Evolutionary conservation across 2,113 vertebrate genomes (phyloP), one percentile per base, ranked within the genome.

Genomic region (Felis chaus): DNA sequence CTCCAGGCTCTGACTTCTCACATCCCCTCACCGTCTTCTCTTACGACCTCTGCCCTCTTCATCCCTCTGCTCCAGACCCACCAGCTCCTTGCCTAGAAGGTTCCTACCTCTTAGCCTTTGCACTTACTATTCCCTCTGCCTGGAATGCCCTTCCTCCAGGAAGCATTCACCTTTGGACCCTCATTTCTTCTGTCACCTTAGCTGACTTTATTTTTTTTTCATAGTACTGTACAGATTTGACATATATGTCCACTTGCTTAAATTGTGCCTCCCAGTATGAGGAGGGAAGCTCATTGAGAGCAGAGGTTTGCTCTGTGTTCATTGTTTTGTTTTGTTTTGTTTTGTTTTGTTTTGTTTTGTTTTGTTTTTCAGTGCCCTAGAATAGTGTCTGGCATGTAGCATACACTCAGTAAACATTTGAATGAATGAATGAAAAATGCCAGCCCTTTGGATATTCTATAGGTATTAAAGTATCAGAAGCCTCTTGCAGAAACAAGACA

Each of bases 21-120:
- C 8, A 41, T 0, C 0, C 39, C 21, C 16, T 41, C 0, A 0
- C n/a, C 9, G 7, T 61, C 13, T 88, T 66, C 55, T 89, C 61
- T 79, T 14, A 18, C 53, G 33, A 0, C 33, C 63, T 92, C 61
- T 31, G 33, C 66, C 39, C 13, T 25, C 41, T 66, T 8, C 1
- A 7, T 31, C 14, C 3, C 21, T 50, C 31, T 39, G 18, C 50
- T 78, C 27, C 45, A 63, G 66, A 7, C 57, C 33, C 45, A 11
- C 53, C 3, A 29, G 73, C 87, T 33, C 6, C 74, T 87, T 45
- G 23, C n/a, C 45, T 5, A 21, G 45, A 25, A 71, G 76, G 13
- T 23, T 71, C 27, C 50, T 53, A 15, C 36, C 63, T 41, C 36
- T 18, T 16, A 7, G 41, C n/a, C 41, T 78, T 68, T 50, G 27